Base-by-base conservation (phyloP, 2,888 invertebrate species). In the Hirtodrosophila trivittata region DNA sequence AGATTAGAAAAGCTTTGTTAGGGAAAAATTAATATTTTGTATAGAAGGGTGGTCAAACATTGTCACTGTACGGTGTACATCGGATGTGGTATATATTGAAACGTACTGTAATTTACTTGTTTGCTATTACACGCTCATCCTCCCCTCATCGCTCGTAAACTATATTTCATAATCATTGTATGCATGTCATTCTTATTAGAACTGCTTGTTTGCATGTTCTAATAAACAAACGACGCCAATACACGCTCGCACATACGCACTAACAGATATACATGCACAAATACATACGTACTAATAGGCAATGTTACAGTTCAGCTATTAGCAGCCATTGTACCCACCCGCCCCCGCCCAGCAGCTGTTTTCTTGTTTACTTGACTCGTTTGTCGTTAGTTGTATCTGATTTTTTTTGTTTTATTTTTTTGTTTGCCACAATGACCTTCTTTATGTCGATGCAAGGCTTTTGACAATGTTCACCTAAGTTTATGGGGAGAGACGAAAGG, bases 141-240 rank as follows among this genome's bases (percentile, higher is more conserved):
- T 52, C 55, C 14, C 9, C 7, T 35, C 42, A 30, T 21, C 32
- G 13, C 5, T 6, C 13, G 26, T 26, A 38, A 62, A 49, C 58
- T 21, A 49, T 52, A 78, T 82, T 68, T 82, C 83, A 69, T 72
- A 75, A 83, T 80, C 68, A 49, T 57, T 80, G 66, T 67, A 67
- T 78, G 68, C 72, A 58, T 80, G 80, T 78, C 68, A 67, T 50
- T 80, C 66, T 56, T 80, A 80, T 77, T 77, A 74, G 67, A 81
- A 84, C 69, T 66, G 74, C 45, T 76, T 78, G 77, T 78, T 82
- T 84, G 81, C 78, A 81, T 81, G 82, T 84, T 70, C 69, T 66
- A 69, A 73, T 70, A 80, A 81, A 25, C 42, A 62, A 71, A 71
- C 66, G 72, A 71, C 47, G 45, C 54, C 28, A 73, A 52, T 69